Conservation (phyloP, 2,113 vertebrate genomes). For the Peromyscus leucopus region DNA sequence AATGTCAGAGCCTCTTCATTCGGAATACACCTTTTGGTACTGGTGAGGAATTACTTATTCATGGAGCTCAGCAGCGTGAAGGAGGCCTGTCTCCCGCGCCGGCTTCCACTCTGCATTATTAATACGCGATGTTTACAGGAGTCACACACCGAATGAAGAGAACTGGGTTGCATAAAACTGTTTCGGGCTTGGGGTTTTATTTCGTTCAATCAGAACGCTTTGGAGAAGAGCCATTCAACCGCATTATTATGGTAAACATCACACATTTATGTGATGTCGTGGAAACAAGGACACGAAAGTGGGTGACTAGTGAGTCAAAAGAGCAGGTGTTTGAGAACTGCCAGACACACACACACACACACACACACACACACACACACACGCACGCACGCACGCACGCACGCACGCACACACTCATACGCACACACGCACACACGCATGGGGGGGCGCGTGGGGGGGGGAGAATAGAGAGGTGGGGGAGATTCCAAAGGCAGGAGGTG, state of each 20-base stretch:
- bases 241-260: not conserved
- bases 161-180: not conserved
- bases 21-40: not conserved
- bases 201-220: not conserved
- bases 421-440: no score
- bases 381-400: not conserved
- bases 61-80: not conserved
- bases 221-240: not conserved
- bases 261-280: not conserved
- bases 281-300: not conserved
- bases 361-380: not conserved
- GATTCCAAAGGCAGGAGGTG: not conserved
- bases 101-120: not conserved
- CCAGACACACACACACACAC: not conserved
- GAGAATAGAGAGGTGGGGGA: not conserved
- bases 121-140: not conserved
- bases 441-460: fast-evolving
- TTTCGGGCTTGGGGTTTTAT: not conserved
- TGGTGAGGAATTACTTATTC: constrained; percentile 25
- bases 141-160: fast-evolving
- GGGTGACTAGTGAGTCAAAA: not conserved
- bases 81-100: fast-evolving
- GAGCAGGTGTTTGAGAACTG: not conserved
- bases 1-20: constrained; percentile 13
- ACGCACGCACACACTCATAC: not conserved